phyloP scores from a whole-genome alignment of 2,888 invertebrate genomes.

The Lacanobia oleracea region DNA sequence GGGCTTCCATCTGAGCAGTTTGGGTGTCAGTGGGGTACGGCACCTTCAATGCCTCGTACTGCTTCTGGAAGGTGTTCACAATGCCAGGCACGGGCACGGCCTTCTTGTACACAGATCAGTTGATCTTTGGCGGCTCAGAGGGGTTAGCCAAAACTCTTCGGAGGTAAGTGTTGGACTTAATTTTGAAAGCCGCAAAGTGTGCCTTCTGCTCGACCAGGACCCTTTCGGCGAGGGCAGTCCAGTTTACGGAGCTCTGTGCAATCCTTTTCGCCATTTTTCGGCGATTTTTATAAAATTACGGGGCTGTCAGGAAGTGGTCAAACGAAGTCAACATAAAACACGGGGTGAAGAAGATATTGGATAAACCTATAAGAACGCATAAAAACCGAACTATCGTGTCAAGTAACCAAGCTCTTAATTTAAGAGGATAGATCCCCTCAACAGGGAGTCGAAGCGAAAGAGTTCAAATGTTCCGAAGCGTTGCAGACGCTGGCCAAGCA shows the following conservation, averaged over 20 bases:
- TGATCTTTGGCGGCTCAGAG: conserved; percentile 94
- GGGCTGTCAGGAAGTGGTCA: conserved; percentile 58
- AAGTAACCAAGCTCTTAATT: too few species aligned
- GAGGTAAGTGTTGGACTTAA: conserved; percentile 95
- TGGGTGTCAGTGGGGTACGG: conserved; percentile 96
- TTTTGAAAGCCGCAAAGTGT: conserved; percentile 94
- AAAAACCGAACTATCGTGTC: too few species aligned
- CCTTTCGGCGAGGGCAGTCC: conserved; percentile 96
- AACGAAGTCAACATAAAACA: too few species aligned
- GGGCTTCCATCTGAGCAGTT: conserved; percentile 92
- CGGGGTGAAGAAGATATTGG: too few species aligned
- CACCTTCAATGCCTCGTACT: conserved; percentile 94
- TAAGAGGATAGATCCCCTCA: too few species aligned
- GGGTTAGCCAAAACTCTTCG: conserved; percentile 94
- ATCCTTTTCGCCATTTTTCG: conserved; percentile 93
- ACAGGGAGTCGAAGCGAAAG: too few species aligned
- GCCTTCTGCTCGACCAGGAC: conserved; percentile 94
- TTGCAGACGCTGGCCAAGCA: too few species aligned
- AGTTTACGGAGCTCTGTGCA: conserved; percentile 95
- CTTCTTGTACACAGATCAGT: conserved; percentile 95
- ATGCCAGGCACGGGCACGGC: conserved; percentile 94
- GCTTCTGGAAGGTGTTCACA: conserved; percentile 97
- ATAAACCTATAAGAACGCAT: too few species aligned
- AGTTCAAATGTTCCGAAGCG: too few species aligned
- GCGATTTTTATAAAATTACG: conserved; percentile 65